Conservation (phyloP, 2,113 vertebrate species). For the Patagioenas fasciata region DNA sequence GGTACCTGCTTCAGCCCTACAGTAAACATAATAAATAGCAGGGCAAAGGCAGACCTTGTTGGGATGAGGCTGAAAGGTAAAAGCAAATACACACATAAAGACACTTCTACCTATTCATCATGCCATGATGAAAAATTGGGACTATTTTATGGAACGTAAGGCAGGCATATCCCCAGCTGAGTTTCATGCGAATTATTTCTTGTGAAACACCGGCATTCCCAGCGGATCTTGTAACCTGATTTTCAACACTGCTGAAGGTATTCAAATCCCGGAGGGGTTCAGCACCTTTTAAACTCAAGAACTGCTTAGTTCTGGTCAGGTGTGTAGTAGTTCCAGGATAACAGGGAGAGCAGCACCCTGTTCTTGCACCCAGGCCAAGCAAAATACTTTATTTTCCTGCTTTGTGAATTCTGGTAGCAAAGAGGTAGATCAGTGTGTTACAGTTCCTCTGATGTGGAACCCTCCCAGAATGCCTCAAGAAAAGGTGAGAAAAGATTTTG, state of each 20-base stretch:
- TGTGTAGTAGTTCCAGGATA: background rate
- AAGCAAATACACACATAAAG: background rate
- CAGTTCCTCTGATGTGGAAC: background rate
- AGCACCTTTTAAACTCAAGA: constrained; percentile 8
- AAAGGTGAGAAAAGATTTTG: background rate
- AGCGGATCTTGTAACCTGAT: constrained; percentile 7
- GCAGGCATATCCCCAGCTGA: background rate
- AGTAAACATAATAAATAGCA: background rate
- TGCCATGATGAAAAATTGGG: background rate
- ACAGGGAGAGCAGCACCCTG: background rate
- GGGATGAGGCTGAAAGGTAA: background rate
- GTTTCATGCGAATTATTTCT: background rate
- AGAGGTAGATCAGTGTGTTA: background rate
- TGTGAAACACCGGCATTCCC: background rate
- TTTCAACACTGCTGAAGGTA: background rate
- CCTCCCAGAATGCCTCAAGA: background rate
- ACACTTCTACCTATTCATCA: background rate
- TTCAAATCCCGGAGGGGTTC: background rate
- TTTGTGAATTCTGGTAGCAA: background rate
- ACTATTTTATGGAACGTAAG: background rate
- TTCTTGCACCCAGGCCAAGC: background rate
- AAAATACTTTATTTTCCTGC: background rate
- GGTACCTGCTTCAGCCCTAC: background rate
- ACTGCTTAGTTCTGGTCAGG: background rate
- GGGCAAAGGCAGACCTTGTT: background rate